Evolutionary conservation across 2,888 invertebrate species (phyloP), one percentile per base, ranked within the genome.

Genomic region (Dugesia japonica): DNA sequence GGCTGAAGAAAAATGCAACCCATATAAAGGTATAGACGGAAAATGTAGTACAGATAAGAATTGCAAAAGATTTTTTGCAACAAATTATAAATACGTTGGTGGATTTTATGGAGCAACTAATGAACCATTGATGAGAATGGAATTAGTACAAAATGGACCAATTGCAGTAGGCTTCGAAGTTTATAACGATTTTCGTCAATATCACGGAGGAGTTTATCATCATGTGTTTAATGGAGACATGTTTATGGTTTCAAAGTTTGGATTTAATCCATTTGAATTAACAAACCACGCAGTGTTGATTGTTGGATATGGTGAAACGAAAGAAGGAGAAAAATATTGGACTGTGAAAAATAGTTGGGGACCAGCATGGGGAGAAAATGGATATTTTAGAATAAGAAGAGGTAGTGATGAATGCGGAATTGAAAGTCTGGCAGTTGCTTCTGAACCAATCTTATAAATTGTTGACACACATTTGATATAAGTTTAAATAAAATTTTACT

Each of bases 241-340:
- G 1, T 56, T 56, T 4, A 23, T 56, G n/a, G 20, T 7, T 23
- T 56, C 56, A 20, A 73, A 77, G 9, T 81, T 82, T 71, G 81
- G 80, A 71, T 86, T 84, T 80, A 84, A 85, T 78, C 86, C 86
- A 1, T 86, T 86, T 79, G 82, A 86, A 81, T 79, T 83, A 71
- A 84, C 85, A 17, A 86, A 86, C 80, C 86, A 86, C 79, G 86
- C 86, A 17, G 86, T 87, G 1, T 80, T 86, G 27, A 78, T 86
- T 27, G 86, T 86, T 17, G 86, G 86, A 0, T 87, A 86, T 79
- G 86, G 86, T 0, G 85, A 86, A 28, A 73, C 80, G 27, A 78
- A 76, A 15, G 80, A 81, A 1, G 83, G 83, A 9, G 80, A 82
- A 42, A 81, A 83, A 71, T 86, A 81, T 79, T 85, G 86, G 84